A percentile compares a stretch with the other conserved stretches of the same genome.
Conservation (phyloP, 2,113 vertebrate species). For the Machaerirhynchus nigripectus region DNA sequence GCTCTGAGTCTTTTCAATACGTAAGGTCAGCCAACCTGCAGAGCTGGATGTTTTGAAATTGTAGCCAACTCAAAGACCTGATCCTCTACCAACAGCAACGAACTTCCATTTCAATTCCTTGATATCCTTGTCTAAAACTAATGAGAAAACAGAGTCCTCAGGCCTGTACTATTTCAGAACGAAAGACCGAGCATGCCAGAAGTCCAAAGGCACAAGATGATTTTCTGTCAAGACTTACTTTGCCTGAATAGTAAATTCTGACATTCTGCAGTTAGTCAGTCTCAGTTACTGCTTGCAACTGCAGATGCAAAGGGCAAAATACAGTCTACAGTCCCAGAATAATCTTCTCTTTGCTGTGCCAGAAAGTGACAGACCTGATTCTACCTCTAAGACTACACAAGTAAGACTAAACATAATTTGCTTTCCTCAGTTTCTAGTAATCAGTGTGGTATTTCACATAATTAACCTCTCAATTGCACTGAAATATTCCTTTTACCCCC, state of each 20-base stretch:
- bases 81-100: not conserved
- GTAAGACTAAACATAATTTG: not conserved
- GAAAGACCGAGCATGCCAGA: not conserved
- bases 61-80: not conserved
- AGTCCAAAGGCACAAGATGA: not conserved
- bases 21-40: not conserved
- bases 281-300: not conserved
- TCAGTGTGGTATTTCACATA: not conserved
- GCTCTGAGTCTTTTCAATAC: not conserved
- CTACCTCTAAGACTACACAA: not conserved
- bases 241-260: not conserved
- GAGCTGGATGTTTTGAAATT: not conserved
- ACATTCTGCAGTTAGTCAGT: not conserved
- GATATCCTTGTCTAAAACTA: not conserved
- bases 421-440: not conserved
- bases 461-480: rapidly evolving
- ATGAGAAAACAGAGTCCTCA: not conserved
- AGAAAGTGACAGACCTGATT: not conserved
- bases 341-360: not conserved
- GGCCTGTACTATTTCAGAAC: not conserved
- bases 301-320: not conserved
- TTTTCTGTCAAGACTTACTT: not conserved
- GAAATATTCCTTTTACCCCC: not conserved
- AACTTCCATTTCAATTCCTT: not conserved
- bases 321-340: not conserved